phyloP scores from a whole-genome alignment of 2,888 invertebrate genomes.

The Pocota personata region DNA sequence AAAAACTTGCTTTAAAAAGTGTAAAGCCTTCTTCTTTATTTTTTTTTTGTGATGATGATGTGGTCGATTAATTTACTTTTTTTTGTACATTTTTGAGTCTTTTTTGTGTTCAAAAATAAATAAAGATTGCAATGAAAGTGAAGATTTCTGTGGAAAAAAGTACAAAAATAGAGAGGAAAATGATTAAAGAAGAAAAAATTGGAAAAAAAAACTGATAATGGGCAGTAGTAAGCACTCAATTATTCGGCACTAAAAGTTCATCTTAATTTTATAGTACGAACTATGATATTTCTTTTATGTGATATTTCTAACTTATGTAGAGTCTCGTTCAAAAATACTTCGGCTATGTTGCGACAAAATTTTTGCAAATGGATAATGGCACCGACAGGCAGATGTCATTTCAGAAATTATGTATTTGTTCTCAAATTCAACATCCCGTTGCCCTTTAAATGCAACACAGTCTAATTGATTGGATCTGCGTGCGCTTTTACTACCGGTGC shows the following conservation, averaged over 20 bases:
- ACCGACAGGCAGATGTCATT: no score
- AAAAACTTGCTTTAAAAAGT: constrained; percentile 58
- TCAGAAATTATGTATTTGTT: no score
- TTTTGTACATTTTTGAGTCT: constrained; percentile 64
- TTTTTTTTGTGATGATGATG: constrained; percentile 9
- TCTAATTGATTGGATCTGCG: no score
- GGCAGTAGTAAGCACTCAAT: no score
- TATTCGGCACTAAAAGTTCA: not conserved
- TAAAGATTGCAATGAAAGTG: not conserved
- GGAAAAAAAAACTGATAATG: not conserved
- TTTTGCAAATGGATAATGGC: no score
- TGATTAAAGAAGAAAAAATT: not conserved
- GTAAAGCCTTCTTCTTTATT: constrained; percentile 47
- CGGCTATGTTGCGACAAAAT: no score
- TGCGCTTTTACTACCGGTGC: no score
- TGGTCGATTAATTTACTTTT: constrained; percentile 36
- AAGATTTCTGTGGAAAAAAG: not conserved
- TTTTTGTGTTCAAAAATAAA: constrained; percentile 17
- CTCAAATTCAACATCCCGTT: no score
- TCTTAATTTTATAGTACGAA: not conserved
- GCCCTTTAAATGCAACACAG: no score
- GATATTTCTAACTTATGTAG: no score
- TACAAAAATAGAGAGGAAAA: not conserved
- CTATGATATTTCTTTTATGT: no score
- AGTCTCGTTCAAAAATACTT: no score